Evolutionary conservation across 2,888 invertebrate species (phyloP), one percentile per base, ranked within the genome.

Genomic region (Keiferia lycopersicella): DNA sequence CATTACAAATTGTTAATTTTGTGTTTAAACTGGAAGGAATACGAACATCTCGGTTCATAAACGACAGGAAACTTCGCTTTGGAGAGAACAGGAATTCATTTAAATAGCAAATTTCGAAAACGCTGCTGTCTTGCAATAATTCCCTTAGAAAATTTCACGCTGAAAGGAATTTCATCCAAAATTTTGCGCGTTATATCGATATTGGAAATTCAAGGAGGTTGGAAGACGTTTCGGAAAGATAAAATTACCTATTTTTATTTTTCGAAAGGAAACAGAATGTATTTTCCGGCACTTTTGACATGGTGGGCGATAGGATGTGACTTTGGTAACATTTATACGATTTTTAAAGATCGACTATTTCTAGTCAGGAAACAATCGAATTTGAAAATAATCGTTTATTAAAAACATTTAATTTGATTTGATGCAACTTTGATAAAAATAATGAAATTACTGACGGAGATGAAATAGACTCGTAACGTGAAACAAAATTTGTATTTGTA

Each of bases 61-160:
- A 45, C 45, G 45, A 45, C 45, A 45, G 45, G 45, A 45, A 45
- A 45, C 45, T 45, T 45, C 14, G 41, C 41, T 41, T 41, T 12
- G n/a, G 41, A 41, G 20, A 2, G 20, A 22, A 57, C 57, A 51
- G 57, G 56, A 38, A 57, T 57, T 30, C 34, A 57, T 57, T 57
- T 38, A 57, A 57, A 57, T 57, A n/a, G 57, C 57, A 57, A 57
- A 38, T 57, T 57, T n/a, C 14, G 34, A 38, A n/a, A 57, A 57
- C n/a, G 34, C 57, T 30, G 10, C 57, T 16, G 16, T 38, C 57
- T 57, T 57, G 57, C 30, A 30, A 57, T 57, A 57, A 57, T 57
- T 57, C 18, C 14, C 12, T 34, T 30, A 57, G 34, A 57, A 57
- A 57, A 16, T 57, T n/a, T 57, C 11, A 16, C 34, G 57, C 38